Base-by-base conservation (phyloP, 2,113 vertebrate genomes). In the Phaethon lepturus region DNA sequence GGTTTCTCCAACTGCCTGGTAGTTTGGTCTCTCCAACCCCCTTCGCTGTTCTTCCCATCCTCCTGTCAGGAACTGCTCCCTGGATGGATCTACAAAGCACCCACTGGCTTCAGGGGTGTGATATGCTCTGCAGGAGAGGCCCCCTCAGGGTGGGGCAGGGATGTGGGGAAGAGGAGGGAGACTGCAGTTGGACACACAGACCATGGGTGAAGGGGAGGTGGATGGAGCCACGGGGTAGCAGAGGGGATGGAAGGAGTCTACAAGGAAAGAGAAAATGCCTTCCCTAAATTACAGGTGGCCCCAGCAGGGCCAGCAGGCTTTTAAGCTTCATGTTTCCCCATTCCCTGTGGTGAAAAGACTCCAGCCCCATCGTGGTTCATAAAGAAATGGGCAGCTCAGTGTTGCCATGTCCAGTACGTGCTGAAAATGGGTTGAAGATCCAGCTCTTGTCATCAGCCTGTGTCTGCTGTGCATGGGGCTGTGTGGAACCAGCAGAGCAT, bases 1-100 rank as follows among this genome's bases (percentile, higher is more conserved):
- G 8, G 17, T 75, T 38, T 76, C 60, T 49, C 45, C 73, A 58
- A 0, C 17, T 7, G 15, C 9, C 1, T 6, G 7, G 4, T 2
- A 49, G 12, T 75, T 29, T 47, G 9, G 16, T 28, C 3, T 68
- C 17, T 62, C 20, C 45, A 38, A 11, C 10, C 20, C 20, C 33
- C 25, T 53, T 35, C 26, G 17, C 59, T 87, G 10, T 22, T 72
- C 13, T 77, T 60, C 66, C 28, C 59, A 20, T 10, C 6, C 23
- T 53, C 26, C 68, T 72, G 24, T 15, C 62, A 19, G 76, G 35
- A 88, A 28, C n/a, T 6, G 5, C 23, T 55, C 68, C 40, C 55
- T 92, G 17, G 10, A 50, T 44, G 29, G 29, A 23, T 8, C 81
- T 64, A 11, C 24, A 13, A 23, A 88, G 77, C 44, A 28, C 31